Base-by-base conservation (phyloP, 2,888 invertebrate species). In the Agonopterix alstromeriana region DNA sequence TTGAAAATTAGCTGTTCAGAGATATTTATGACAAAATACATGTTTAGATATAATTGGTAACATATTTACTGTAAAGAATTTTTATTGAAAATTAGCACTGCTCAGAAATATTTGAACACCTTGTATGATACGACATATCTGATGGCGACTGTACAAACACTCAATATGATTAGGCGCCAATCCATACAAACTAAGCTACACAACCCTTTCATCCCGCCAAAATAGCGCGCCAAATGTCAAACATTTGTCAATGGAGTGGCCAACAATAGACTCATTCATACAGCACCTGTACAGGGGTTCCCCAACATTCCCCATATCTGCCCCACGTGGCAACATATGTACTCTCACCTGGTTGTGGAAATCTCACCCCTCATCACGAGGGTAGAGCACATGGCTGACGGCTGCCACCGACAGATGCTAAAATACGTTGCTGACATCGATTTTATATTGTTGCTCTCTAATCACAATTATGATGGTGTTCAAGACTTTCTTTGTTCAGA, bases 321-420 rank as follows among this genome's bases (percentile, higher is more conserved):
- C 48, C 65, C 73, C 80, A 82, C 83, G 85, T 83, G 80, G 80
- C 77, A 70, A 71, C 81, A 81, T 79, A 80, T 81, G 80, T 68
- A 65, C 65, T 66, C 74, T 70, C 45, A 42, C 42, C 80, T 64
- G 52, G 64, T 7, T 27, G 27, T 76, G 69, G 72, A 74, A 76
- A 77, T 77, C 80, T 82, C 77, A 70, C 86, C 85, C 84, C 82
- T 85, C 85, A 84, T 86, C 85, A 67, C 65, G 60, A 70, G 75
- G 77, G 74, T 73, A 69, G 70, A 73, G 68, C 83, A 85, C 83
- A 84, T 85, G 85, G 70, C 82, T 77, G 73, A 77, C 86, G 85
- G 87, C 85, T 85, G 86, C 81, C 71, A 72, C 75, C 69, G 85
- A 82, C 87, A 88, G 87, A 88, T 88, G 87, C 84, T 84, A 84